Evolutionary conservation across 2,888 invertebrate genomes (phyloP), one percentile per base, ranked within the genome.

Genomic region (Raillietiella orientalis): DNA sequence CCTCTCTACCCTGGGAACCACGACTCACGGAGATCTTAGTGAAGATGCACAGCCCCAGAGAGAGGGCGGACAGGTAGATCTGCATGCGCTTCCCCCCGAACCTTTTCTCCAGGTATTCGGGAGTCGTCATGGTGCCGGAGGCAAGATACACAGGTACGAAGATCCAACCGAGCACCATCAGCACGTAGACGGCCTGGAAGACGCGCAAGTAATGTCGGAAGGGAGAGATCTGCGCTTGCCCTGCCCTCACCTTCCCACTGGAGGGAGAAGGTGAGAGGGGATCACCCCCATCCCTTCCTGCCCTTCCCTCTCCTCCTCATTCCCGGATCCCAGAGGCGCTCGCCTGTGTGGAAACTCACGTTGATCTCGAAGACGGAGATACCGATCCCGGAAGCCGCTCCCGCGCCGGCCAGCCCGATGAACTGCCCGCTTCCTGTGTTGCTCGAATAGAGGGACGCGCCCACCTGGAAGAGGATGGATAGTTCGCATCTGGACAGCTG

Each of bases 51-150:
- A 56, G 40, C 3, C 55, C 37, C 2, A 56, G 41, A 9, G 55
- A 49, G 3, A 56, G 38, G n/a, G 49, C 44, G 4, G 55, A 49
- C 22, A 56, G 41, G 35, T 54, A 55, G 8, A 55, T 39, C 11
- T 53, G 41, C 28, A 56, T 56, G 24, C 56, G 37, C 34, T 51
- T 47, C 9, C 54, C 54, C 4, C 54, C 54, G 36, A 53, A 54
- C 12, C 54, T 36, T 30, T 46, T 46, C 31, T 44, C 37, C 17
- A 56, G 35, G 35, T 56, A 56, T 37, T 56, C 54, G 0, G 56
- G 55, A 53, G 56, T 45, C 1, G 54, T 54, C 37, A 42, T 53
- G 9, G 52, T 47, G 39, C 51, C 34, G 27, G 32, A 29, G 11
- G 3, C 9, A 29, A 26, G 26, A 14, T 21, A 14, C 21, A 15